These are phyloP conservation scores for Microctenopoma lineatum DNA, from an alignment of 2,797 vertebrate genomes.

Conservation along the genomic window DNA sequence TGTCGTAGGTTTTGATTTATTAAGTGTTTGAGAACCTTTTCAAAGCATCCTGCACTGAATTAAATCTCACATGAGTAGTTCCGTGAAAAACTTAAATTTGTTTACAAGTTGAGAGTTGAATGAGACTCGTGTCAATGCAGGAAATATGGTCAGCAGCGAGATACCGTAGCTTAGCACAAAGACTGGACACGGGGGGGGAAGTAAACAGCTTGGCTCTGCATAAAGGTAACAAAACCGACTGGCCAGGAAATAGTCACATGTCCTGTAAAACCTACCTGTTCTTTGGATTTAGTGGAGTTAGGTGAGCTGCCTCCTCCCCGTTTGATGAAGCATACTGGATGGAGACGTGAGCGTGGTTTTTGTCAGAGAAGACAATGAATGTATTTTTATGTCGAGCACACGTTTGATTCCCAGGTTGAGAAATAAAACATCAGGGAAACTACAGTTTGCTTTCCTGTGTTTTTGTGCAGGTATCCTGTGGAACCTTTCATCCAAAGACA, in stretches of 20 bases:
- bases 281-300: too few species aligned
- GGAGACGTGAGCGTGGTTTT: too few species aligned
- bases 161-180: not conserved
- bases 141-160: not conserved
- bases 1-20: not conserved
- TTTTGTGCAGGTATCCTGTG: constrained; percentile 90
- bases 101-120: not conserved
- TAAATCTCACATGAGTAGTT: not conserved
- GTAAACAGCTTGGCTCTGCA: not conserved
- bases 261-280: too few species aligned
- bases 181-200: not conserved
- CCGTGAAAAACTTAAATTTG: not conserved
- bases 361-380: too few species aligned
- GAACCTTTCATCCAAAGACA: constrained; percentile 97
- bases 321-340: too few species aligned
- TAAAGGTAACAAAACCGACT: too few species aligned
- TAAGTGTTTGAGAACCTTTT: not conserved
- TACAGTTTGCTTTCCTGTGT: not conserved
- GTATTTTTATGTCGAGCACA: not conserved
- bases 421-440: not conserved
- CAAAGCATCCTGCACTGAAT: not conserved
- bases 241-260: too few species aligned
- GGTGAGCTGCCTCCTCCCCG: too few species aligned
- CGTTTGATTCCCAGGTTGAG: not conserved
- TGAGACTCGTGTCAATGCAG: not conserved